phyloP scores from a whole-genome alignment of 2,888 invertebrate genomes.

The Atrina japonica region DNA sequence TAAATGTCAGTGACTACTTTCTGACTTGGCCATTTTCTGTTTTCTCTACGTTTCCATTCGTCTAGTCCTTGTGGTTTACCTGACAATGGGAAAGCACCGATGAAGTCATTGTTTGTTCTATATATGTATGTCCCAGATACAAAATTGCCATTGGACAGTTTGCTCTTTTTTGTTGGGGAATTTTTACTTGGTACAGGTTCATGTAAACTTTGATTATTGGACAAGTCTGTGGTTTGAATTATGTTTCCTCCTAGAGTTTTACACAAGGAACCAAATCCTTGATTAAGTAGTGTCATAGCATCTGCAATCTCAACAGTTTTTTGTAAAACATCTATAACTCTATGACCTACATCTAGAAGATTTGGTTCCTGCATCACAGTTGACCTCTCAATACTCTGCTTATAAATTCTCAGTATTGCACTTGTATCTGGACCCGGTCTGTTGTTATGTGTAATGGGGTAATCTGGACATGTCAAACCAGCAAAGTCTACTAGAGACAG shows the following conservation, averaged over 20 bases:
- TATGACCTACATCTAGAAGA: too few relatives aligned
- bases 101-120: constrained; percentile 53
- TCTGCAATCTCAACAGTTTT: background rate
- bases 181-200: background rate
- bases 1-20: constrained; percentile 44
- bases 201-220: too few relatives aligned
- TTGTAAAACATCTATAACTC: constrained; percentile 1
- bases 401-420: too few relatives aligned
- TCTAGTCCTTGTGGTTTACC: constrained; percentile 43
- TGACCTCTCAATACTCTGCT: too few relatives aligned
- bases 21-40: constrained; percentile 42
- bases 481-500: background rate
- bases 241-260: background rate
- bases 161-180: background rate
- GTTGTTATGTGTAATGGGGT: background rate
- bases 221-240: too few relatives aligned
- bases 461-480: constrained; percentile 2
- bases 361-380: too few relatives aligned
- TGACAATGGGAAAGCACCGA: constrained; percentile 47
- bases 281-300: constrained; percentile 12
- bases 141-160: background rate
- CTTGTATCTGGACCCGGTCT: too few relatives aligned
- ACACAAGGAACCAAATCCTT: background rate
- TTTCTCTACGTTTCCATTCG: constrained; percentile 41
- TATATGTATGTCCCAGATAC: constrained; percentile 36